Conservation (phyloP, 2,797 vertebrate genomes). For the Mionectes olivaceus region DNA sequence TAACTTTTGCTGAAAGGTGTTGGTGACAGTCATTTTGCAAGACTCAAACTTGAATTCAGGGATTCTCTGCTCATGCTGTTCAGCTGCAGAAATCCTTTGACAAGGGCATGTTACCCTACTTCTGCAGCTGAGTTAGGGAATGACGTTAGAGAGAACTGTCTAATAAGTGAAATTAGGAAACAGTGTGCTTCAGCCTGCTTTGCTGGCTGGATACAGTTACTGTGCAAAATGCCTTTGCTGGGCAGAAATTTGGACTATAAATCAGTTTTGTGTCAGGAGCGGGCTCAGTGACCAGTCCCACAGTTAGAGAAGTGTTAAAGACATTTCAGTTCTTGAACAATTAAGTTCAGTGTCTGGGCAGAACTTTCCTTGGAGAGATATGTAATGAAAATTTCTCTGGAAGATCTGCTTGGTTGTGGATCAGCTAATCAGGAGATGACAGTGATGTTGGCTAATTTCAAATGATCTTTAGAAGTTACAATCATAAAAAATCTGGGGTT, state of each 20-base stretch:
- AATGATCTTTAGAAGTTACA: not conserved
- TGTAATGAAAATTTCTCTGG: not conserved
- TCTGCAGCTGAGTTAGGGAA: constrained; percentile 18
- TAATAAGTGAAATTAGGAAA: constrained; percentile 1
- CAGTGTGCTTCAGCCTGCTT: not conserved
- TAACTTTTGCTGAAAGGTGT: not conserved
- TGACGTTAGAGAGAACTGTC: not conserved
- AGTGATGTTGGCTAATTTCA: not conserved
- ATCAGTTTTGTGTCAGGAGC: not conserved
- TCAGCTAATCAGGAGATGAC: not conserved
- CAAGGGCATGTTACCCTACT: constrained; percentile 16
- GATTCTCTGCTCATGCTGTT: not conserved
- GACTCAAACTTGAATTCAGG: not conserved
- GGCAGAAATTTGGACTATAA: not conserved
- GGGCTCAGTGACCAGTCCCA: not conserved
- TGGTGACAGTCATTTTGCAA: not conserved
- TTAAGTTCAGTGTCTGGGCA: not conserved
- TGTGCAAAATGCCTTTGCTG: not conserved
- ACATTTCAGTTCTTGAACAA: not conserved
- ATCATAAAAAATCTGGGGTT: not conserved
- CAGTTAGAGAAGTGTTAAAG: not conserved
- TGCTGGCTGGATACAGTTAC: not conserved
- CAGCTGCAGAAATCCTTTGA: not conserved
- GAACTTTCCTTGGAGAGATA: not conserved
- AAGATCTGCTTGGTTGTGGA: not conserved